Percentiles rank a stretch among this genome's conserved stretches.
These are phyloP conservation scores for Gymnoscopelus braueri DNA, from an alignment of 2,797 vertebrate species.

Conservation along the genomic window DNA sequence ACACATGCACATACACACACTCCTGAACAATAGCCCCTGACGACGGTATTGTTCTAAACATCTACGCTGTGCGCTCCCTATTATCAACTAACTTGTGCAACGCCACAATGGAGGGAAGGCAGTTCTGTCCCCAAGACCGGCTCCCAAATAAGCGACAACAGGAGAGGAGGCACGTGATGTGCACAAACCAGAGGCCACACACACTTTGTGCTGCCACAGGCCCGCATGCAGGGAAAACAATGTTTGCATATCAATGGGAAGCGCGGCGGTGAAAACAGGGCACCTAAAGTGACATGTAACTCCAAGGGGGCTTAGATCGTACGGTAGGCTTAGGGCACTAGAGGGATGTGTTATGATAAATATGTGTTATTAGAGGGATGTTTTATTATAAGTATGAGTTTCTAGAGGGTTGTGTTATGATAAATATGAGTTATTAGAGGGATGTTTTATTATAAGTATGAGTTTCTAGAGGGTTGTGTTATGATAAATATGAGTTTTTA, in stretches of 20 bases:
- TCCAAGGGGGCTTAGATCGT: slow-evolving; percentile 21
- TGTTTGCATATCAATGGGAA: slow-evolving; percentile 75
- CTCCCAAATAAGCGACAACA: slow-evolving; percentile 71
- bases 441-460: too few species aligned
- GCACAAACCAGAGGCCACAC: slow-evolving; percentile 66
- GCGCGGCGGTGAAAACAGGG: slow-evolving; percentile 10
- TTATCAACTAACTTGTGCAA: slow-evolving; percentile 63
- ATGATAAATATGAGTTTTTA: too few species aligned
- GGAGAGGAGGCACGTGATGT: slow-evolving; percentile 70
- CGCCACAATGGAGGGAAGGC: slow-evolving; percentile 70
- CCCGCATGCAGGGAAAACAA: slow-evolving; percentile 70
- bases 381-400: too few species aligned
- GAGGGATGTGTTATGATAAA: neutral
- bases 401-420: too few species aligned
- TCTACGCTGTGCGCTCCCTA: slow-evolving; percentile 52
- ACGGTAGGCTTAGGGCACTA: slow-evolving; percentile 9
- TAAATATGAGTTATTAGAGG: too few species aligned
- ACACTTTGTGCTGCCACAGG: slow-evolving; percentile 69
- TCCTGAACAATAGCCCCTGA: slow-evolving; percentile 47
- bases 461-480: too few species aligned
- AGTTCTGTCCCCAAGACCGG: slow-evolving; percentile 59
- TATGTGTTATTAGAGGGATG: too few species aligned
- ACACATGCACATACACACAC: neutral
- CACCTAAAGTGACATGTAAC: slow-evolving; percentile 66
- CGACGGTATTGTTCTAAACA: slow-evolving; percentile 50